These are phyloP conservation scores for Patiria pectinifera DNA, from an alignment of 53 echinoderm and acorn worm genomes.

Conservation along the genomic window DNA sequence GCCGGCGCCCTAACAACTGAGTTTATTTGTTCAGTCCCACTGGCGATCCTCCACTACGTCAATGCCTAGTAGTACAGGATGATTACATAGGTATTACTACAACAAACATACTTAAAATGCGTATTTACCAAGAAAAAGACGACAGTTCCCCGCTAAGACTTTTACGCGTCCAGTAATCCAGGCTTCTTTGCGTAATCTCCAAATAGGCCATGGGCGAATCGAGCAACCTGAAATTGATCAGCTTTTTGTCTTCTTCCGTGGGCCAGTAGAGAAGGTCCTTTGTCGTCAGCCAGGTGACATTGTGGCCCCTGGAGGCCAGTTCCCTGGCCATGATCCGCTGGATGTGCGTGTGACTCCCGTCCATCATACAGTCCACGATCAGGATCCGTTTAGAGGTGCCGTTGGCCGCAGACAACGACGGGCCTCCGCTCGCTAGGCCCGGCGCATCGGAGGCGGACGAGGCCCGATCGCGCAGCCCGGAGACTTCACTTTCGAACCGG, in stretches of 20 bases:
- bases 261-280: constrained; percentile 43
- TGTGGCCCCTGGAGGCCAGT: constrained; percentile 60
- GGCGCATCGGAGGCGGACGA: neutral
- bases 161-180: constrained; percentile 32
- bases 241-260: constrained; percentile 16
- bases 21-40: no score
- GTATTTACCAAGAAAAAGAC: constrained; percentile 42
- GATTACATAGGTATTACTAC: neutral
- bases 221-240: constrained; percentile 15
- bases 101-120: neutral
- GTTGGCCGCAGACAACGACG: no score
- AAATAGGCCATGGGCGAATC: neutral
- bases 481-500: constrained; percentile 14
- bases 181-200: neutral
- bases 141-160: constrained; percentile 30
- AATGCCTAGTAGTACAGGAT: no score
- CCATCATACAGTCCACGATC: constrained; percentile 48
- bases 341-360: constrained; percentile 57
- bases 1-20: no score
- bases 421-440: no score
- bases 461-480: neutral
- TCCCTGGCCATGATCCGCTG: constrained; percentile 54
- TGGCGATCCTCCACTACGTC: no score
- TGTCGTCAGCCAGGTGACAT: constrained; percentile 70
- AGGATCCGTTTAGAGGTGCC: constrained; percentile 18